These are phyloP conservation scores for Lasioglossum figueresi DNA, from an alignment of 2,888 invertebrate species.

Conservation along the genomic window DNA sequence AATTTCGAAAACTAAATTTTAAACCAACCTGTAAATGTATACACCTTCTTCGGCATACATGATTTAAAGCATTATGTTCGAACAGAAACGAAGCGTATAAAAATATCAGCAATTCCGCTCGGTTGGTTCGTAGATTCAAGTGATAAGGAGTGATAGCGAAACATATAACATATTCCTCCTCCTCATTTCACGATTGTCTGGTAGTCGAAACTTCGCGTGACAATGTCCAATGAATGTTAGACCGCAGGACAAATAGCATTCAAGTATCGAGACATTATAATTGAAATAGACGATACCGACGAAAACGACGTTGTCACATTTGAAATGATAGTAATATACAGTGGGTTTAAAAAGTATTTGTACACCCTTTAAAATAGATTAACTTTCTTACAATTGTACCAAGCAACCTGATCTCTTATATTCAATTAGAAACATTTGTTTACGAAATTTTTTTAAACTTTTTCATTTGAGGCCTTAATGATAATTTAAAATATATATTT, in stretches of 20 bases:
- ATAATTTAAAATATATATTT: too few species aligned
- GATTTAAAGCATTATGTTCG: background rate
- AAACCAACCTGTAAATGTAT: background rate
- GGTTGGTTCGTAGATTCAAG: constrained; percentile 19
- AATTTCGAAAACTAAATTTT: background rate
- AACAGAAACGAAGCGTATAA: constrained; percentile 3
- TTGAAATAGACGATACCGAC: background rate
- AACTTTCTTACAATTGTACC: too few species aligned
- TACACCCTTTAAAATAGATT: too few species aligned
- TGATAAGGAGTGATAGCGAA: constrained; percentile 22
- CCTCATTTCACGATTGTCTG: constrained; percentile 17
- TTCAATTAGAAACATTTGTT: too few species aligned
- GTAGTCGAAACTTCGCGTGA: constrained; percentile 42
- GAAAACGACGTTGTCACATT: background rate
- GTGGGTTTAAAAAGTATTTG: too few species aligned
- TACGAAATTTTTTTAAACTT: too few species aligned
- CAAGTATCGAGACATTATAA: constrained; percentile 3
- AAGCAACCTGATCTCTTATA: too few species aligned
- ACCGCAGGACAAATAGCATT: constrained; percentile 2
- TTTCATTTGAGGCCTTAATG: too few species aligned
- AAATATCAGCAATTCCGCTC: constrained; percentile 23
- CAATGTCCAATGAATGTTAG: constrained; percentile 24
- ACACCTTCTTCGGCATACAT: background rate
- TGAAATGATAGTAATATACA: background rate
- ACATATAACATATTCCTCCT: background rate